Evolutionary conservation across 2,797 vertebrate species (phyloP).

Genomic region (Salarias fasciatus): DNA sequence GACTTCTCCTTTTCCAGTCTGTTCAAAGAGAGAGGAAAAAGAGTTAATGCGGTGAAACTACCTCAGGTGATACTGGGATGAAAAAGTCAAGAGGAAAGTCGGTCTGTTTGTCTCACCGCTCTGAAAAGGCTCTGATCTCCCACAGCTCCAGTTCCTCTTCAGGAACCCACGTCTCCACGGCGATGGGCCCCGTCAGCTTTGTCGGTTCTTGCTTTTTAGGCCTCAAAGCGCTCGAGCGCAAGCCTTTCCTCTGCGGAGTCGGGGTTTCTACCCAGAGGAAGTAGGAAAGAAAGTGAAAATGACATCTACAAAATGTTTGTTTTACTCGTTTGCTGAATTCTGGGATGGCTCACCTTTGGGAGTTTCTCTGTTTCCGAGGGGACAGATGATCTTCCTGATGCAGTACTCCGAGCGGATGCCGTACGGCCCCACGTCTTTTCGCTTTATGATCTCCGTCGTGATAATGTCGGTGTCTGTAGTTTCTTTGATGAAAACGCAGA

Average conservation of each 20-base stretch:
- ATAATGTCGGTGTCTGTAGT: slow-evolving; percentile 95
- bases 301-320: neutral
- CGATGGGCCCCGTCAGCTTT: slow-evolving; percentile 93
- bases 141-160: slow-evolving; percentile 98
- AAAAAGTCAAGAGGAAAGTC: neutral
- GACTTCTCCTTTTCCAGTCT: slow-evolving; percentile 97
- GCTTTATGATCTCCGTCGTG: slow-evolving; percentile 97
- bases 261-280: slow-evolving; percentile 87
- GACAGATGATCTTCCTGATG: slow-evolving; percentile 97
- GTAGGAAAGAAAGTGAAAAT: neutral
- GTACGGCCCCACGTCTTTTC: slow-evolving; percentile 92
- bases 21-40: slow-evolving; percentile 17
- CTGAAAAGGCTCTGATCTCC: slow-evolving; percentile 98
- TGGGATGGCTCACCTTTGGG: slow-evolving; percentile 87
- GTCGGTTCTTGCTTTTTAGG: slow-evolving; percentile 96
- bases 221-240: slow-evolving; percentile 94
- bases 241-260: slow-evolving; percentile 97
- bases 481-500: slow-evolving; percentile 79
- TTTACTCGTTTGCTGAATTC: neutral
- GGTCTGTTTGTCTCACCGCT: slow-evolving; percentile 83
- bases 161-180: slow-evolving; percentile 95
- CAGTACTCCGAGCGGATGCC: slow-evolving; percentile 98
- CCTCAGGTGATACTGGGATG: neutral
- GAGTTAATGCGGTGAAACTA: too few relatives aligned
- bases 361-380: slow-evolving; percentile 92